These are phyloP conservation scores for Cetonia aurata DNA, from an alignment of 2,888 invertebrate species.

Conservation along the genomic window DNA sequence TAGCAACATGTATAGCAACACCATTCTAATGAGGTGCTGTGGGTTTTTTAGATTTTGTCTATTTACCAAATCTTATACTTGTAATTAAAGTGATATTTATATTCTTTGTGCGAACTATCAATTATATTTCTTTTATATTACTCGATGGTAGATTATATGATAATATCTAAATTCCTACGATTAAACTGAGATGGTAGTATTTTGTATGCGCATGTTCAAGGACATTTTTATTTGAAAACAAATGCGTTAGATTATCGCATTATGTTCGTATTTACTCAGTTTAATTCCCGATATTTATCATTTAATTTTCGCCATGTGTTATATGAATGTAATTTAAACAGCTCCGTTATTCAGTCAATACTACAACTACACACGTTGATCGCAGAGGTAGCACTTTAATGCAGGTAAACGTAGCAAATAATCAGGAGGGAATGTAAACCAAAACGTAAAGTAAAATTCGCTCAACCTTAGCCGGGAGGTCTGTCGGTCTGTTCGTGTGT, in stretches of 20 bases:
- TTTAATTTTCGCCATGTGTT: too few relatives aligned
- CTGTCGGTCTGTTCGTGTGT: slow-evolving; percentile 11
- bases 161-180: neutral
- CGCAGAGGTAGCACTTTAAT: slow-evolving; percentile 4
- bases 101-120: neutral
- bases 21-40: slow-evolving; percentile 6
- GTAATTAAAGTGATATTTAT: too few relatives aligned
- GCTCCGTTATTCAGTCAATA: neutral
- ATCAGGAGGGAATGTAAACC: slow-evolving; percentile 41
- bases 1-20: slow-evolving; percentile 2
- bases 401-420: slow-evolving; percentile 38
- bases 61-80: neutral
- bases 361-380: neutral
- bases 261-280: too few relatives aligned
- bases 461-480: slow-evolving; percentile 37
- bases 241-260: neutral
- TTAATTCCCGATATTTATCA: too few relatives aligned
- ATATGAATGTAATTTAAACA: too few relatives aligned
- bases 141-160: neutral
- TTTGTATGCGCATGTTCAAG: slow-evolving; percentile 1
- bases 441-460: slow-evolving; percentile 35
- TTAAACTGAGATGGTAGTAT: neutral
- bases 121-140: neutral
- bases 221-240: slow-evolving; percentile 16
- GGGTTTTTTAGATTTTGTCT: neutral